Evolutionary conservation across 2,888 invertebrate species (phyloP), one percentile per base, ranked within the genome.

Genomic region (Polylopha cassiicola): DNA sequence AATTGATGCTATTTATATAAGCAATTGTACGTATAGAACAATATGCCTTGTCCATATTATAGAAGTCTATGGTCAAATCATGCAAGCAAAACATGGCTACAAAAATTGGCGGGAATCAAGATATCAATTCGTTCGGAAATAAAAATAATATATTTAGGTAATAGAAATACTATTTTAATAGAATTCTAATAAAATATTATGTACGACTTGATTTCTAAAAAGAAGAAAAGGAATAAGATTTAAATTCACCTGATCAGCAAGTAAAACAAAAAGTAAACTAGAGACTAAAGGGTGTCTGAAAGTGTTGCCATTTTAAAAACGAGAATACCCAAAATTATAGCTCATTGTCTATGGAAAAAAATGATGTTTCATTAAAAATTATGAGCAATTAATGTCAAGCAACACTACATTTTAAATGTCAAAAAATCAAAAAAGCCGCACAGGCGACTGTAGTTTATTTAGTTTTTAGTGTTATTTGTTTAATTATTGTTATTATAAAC

Each of bases 401-500:
- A 82, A 81, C 82, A 80, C 82, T 73, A 67, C 69, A 73, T 76
- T 73, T 71, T 69, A 80, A 80, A 81, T 71, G 84, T 84, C 84
- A 84, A 82, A 79, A 75, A 73, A 65, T 56, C 59, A 71, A 73
- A 74, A 80, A 77, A 73, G 76, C 79, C 79, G 79, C 73, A 76
- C 68, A 70, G 78, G 75, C 73, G 48, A 59, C 51, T 58, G 59
- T 78, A 71, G 67, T 61, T 61, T 65, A 57, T 58, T 80, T 82
- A 76, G 68, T 73, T 81, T 77, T 73, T 76, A 79, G 66, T 79
- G 72, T 80, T 79, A 73, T 78, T 78, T 76, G 68, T 75, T 74
- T 73, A 60, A 67, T 68, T 68, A 65, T 56, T 72, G 60, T 67
- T 74, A 61, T 62, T 60, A 64, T 52, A 58, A 53, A 58, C 58